Evolutionary conservation across 1,140 invertebrate genomes (phyloP).

Genomic region (Atopsyche davidsoni): DNA sequence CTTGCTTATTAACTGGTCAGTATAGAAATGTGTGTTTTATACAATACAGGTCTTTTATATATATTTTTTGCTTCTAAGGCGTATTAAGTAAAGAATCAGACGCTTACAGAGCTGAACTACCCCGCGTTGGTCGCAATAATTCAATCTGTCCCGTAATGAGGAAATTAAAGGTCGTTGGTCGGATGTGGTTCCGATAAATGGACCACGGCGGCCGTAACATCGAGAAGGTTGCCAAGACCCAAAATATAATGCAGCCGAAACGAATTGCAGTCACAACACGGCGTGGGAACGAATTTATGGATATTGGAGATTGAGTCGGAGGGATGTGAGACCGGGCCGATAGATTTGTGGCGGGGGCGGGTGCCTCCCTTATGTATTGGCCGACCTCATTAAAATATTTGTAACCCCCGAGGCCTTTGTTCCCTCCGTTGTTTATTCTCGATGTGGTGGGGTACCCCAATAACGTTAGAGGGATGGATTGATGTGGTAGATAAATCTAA

Average conservation of each 20-base stretch:
- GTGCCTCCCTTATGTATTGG: neutral
- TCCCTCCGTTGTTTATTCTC: neutral
- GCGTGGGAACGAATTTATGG: constrained; percentile 21
- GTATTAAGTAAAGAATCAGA: no score
- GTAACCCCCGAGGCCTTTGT: neutral
- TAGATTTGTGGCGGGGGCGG: constrained; percentile 16
- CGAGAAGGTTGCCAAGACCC: neutral
- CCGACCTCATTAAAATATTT: constrained; percentile 11
- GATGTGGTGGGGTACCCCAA: neutral
- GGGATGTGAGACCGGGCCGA: constrained; percentile 13
- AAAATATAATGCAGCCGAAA: constrained; percentile 24
- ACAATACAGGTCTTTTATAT: no score
- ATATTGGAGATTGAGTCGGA: constrained; percentile 14
- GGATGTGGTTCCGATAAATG: constrained; percentile 13
- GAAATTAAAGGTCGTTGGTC: constrained; percentile 19
- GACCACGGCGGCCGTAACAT: constrained; percentile 9
- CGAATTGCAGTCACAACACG: constrained; percentile 21
- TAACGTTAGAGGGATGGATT: no score
- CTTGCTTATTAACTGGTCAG: no score
- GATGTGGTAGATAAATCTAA: no score
- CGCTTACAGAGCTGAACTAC: no score
- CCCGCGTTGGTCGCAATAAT: no score
- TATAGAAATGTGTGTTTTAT: no score
- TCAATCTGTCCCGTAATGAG: constrained; percentile 23
- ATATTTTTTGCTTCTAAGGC: no score